Evolutionary conservation across 2,888 invertebrate species (phyloP).

Genomic region (Euphydryas editha): DNA sequence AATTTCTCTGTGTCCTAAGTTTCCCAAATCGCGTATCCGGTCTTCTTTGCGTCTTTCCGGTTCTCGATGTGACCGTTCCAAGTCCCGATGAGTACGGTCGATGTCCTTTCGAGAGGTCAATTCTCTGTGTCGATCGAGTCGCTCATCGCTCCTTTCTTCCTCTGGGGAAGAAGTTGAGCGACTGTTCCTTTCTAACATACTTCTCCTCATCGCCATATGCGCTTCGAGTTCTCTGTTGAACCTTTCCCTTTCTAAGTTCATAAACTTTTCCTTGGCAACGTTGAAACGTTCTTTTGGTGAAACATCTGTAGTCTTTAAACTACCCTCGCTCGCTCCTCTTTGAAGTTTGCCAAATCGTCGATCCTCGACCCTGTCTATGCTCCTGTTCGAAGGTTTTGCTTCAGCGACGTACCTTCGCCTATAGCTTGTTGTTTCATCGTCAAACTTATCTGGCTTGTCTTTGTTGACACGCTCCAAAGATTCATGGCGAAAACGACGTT

Average conservation of each 20-base stretch:
- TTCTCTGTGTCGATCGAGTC: conserved; percentile 74
- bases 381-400: conserved; percentile 74
- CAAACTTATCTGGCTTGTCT: conserved; percentile 70
- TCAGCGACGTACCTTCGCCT: conserved; percentile 81
- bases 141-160: conserved; percentile 79
- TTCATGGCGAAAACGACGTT: conserved; percentile 75
- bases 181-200: conserved; percentile 79
- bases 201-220: conserved; percentile 79
- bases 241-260: conserved; percentile 89
- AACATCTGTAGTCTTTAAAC: conserved; percentile 70
- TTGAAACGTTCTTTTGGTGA: conserved; percentile 92
- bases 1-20: conserved; percentile 66
- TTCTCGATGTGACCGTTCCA: conserved; percentile 52
- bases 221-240: conserved; percentile 83
- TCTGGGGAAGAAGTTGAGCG: conserved; percentile 82
- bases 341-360: conserved; percentile 73
- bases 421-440: conserved; percentile 66
- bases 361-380: conserved; percentile 76
- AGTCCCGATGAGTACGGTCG: conserved; percentile 73
- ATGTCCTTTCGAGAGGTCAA: conserved; percentile 73
- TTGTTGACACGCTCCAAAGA: conserved; percentile 67
- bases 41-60: conserved; percentile 68
- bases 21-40: conserved; percentile 62
- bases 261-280: conserved; percentile 93
- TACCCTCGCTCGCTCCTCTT: conserved; percentile 75